Conservation (phyloP, 2,113 vertebrate genomes). For the Lethenteron reissneri region DNA sequence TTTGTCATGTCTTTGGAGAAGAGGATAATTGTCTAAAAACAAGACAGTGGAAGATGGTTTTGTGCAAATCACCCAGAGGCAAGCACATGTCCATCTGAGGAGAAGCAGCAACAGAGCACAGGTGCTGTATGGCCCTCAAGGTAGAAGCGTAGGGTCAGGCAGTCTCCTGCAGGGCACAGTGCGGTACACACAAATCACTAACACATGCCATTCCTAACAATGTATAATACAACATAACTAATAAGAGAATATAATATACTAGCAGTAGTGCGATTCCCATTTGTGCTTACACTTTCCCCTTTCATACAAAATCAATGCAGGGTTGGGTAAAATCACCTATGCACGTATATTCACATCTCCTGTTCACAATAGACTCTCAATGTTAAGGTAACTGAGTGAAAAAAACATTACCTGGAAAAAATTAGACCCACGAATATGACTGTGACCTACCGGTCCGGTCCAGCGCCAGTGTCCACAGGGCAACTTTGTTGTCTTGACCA, state of each 20-base stretch:
- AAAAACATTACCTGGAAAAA: too few species aligned
- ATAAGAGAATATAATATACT: not conserved
- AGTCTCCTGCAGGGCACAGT: conserved; percentile 23
- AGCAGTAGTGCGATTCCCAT: not conserved
- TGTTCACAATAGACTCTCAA: not conserved
- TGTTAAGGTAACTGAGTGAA: conserved; percentile 29
- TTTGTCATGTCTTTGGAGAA: too few species aligned
- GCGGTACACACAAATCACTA: too few species aligned
- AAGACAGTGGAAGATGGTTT: too few species aligned
- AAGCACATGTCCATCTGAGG: conserved; percentile 40
- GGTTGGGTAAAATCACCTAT: too few species aligned
- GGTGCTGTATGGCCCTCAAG: conserved; percentile 41
- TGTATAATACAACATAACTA: not conserved
- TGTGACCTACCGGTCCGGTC: conserved; percentile 9
- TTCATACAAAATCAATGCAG: too few species aligned
- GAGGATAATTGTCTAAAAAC: too few species aligned
- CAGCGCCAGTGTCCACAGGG: conserved; percentile 43
- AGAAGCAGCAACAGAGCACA: conserved; percentile 54
- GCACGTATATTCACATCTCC: not conserved
- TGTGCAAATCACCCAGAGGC: conserved; percentile 34
- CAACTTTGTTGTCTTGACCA: conserved; percentile 53
- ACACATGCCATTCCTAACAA: too few species aligned
- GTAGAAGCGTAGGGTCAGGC: conserved; percentile 28
- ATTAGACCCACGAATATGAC: too few species aligned
- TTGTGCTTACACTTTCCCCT: not conserved